A percentile compares a stretch with the other conserved stretches of the same genome.
These are phyloP conservation scores for Ditylenchus dipsaci DNA, from an alignment of 1,140 invertebrate species.

Conservation along the genomic window DNA sequence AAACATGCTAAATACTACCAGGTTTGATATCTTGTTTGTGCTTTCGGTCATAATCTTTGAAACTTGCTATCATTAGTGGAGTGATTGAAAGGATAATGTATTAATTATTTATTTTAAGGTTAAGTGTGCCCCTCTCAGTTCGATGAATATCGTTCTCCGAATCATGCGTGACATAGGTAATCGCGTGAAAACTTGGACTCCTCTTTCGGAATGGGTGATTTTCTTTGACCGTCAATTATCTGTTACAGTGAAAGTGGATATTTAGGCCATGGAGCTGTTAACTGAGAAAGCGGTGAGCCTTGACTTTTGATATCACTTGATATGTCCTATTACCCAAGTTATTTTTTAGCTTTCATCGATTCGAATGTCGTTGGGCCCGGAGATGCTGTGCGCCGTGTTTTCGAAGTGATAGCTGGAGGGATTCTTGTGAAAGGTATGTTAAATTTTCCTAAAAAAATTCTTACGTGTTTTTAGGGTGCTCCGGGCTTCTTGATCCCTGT, in stretches of 20 bases:
- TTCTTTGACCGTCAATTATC: constrained; percentile 1
- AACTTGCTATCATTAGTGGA: too few species aligned
- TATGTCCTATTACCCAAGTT: too few species aligned
- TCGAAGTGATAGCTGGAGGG: constrained; percentile 87
- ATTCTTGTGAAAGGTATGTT: constrained; percentile 68
- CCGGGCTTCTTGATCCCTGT: constrained; percentile 86
- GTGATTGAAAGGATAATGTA: too few species aligned
- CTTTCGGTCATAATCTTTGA: too few species aligned
- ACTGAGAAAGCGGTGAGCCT: constrained; percentile 78
- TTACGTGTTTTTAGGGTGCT: constrained; percentile 61
- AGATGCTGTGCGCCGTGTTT: constrained; percentile 81
- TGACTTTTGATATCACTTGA: too few species aligned
- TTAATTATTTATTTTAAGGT: constrained; percentile 68
- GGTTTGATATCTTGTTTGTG: constrained; percentile 69
- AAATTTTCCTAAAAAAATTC: background rate
- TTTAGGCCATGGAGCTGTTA: constrained; percentile 83
- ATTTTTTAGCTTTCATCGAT: constrained; percentile 72
- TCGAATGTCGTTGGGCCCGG: constrained; percentile 77
- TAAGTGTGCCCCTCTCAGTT: constrained; percentile 74
- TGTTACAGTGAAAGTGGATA: constrained; percentile 3
- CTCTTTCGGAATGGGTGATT: constrained; percentile 80
- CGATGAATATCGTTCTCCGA: constrained; percentile 88
- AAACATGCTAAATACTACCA: constrained; percentile 99
- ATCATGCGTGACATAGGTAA: constrained; percentile 89
- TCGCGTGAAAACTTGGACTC: constrained; percentile 83